Base-by-base conservation (phyloP, 2,888 invertebrate species). In the Venusia cambrica region DNA sequence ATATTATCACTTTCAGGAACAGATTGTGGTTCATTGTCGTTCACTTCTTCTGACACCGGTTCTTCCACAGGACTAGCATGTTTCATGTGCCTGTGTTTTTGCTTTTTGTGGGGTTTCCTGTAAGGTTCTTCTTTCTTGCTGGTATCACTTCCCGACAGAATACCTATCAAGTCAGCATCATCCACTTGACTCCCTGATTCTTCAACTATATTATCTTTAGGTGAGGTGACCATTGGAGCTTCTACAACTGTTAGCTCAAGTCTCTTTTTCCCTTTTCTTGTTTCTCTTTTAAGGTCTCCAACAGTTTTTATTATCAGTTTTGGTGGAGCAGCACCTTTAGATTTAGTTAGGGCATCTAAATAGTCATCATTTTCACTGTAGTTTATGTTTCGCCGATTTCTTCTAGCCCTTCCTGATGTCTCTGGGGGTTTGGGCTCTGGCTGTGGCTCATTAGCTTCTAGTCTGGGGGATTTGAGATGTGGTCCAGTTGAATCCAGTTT, bases 301-400 rank as follows among this genome's bases (percentile, higher is more conserved):
- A 83, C 75, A 37, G 80, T 76, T 69, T 74, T 84, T 42, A 68
- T 76, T 36, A 46, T 58, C 49, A 67, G 64, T 67, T 75, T 80
- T 46, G 38, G 60, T 45, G 69, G 48, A 63, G 74, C n/a, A n/a
- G n/a, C 62, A 62, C 71, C 49, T 37, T 26, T 37, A 7, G 25
- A 38, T 34, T 33, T 49, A 67, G 89, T 71, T 62, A 89, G 38
- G 40, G 70, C 69, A 71, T 88, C 71, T 65, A 89, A 54, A 72
- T 87, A 72, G 74, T 89, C 71, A 81, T 89, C 81, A 78, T 88
- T 79, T 84, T 89, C 77, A 85, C 88, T 75, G 80, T 90, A 88
- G 56, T 88, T 88, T 33, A 88, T 73, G 56, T 85, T 87, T 35
- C 79, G 76, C 42, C 88, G 74, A 54, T 87, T 83, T 45, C 88